Conservation (phyloP, 2,113 vertebrate species). For the Proteles cristata region DNA sequence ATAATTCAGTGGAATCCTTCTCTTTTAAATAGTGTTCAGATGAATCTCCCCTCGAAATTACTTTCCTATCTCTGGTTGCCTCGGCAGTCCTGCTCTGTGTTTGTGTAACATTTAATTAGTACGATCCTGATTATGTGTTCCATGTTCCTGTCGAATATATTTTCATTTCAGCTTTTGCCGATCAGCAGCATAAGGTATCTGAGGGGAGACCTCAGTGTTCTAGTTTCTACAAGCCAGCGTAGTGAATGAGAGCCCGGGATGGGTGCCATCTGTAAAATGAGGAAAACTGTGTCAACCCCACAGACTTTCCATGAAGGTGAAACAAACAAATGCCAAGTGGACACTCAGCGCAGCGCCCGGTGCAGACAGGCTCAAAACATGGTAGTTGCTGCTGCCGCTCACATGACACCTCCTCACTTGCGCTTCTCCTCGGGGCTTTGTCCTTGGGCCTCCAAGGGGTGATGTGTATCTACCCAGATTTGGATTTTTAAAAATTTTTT, state of each 20-base stretch:
- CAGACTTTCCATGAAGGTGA: neutral
- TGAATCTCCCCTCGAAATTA: neutral
- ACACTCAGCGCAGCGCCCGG: neutral
- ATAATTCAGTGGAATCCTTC: neutral
- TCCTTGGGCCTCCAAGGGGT: neutral
- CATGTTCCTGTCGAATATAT: neutral
- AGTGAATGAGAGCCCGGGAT: neutral
- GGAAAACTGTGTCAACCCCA: neutral
- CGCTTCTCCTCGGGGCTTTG: neutral
- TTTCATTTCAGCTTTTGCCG: slow-evolving; percentile 53
- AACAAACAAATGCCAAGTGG: neutral
- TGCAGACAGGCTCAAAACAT: neutral
- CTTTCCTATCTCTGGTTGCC: neutral
- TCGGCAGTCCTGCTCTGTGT: neutral
- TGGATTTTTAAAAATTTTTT: neutral
- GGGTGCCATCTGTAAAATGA: slow-evolving; percentile 9
- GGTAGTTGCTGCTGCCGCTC: fast-evolving
- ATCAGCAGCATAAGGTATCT: neutral
- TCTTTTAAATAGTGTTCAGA: slow-evolving; percentile 40
- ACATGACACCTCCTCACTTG: fast-evolving
- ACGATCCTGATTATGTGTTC: neutral
- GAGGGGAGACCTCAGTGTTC: neutral
- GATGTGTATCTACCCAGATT: neutral
- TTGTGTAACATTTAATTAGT: neutral
- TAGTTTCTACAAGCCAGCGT: neutral